These are phyloP conservation scores for Thaumatotibia leucotreta DNA, from an alignment of 1,140 invertebrate genomes.

Conservation along the genomic window DNA sequence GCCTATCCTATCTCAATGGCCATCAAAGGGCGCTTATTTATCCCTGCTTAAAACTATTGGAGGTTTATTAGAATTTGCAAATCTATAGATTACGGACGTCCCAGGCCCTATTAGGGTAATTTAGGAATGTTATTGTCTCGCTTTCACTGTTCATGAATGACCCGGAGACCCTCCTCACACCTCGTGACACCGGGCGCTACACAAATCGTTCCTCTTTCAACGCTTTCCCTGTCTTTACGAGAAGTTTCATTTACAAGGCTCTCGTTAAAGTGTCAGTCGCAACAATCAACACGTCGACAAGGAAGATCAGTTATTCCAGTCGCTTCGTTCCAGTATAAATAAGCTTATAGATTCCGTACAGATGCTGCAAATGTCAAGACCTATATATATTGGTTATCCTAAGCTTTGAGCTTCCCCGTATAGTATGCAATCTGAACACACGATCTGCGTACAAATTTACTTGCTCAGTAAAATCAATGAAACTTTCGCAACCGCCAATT, in stretches of 20 bases:
- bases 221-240: constrained; percentile 55
- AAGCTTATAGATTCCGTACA: neutral
- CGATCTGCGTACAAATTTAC: constrained; percentile 15
- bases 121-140: constrained; percentile 52
- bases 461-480: constrained; percentile 37
- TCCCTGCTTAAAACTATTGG: constrained; percentile 31
- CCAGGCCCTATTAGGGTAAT: constrained; percentile 31
- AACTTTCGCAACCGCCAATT: constrained; percentile 34
- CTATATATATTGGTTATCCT: neutral
- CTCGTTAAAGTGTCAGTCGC: constrained; percentile 49
- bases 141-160: constrained; percentile 67
- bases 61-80: constrained; percentile 42
- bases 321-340: neutral
- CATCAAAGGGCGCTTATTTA: constrained; percentile 13
- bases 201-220: constrained; percentile 65
- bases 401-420: too few relatives aligned
- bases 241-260: constrained; percentile 55
- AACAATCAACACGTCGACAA: constrained; percentile 37
- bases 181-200: constrained; percentile 43
- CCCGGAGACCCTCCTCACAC: constrained; percentile 40
- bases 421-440: neutral
- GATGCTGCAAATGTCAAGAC: neutral
- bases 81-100: constrained; percentile 22
- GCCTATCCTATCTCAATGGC: constrained; percentile 30
- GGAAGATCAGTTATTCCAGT: constrained; percentile 22